Base-by-base conservation (phyloP, 2,113 vertebrate genomes). In the Choloepus hoffmanni region DNA sequence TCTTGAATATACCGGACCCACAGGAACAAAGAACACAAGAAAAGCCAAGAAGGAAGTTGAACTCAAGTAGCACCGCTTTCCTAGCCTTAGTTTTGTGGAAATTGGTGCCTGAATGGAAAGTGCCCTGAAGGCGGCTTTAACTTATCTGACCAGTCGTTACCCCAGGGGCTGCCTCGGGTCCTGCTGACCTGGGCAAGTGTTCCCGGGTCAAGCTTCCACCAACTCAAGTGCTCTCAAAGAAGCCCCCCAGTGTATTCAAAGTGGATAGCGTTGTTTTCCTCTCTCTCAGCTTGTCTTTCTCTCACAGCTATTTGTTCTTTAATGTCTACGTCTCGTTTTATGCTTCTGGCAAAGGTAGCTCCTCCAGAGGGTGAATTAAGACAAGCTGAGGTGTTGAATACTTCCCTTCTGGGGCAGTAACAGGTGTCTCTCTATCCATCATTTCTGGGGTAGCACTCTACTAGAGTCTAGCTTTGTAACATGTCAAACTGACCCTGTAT, bases 81-180 rank as follows among this genome's bases (percentile, higher is more conserved):
- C 92, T 89, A 82, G 43, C 30, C 48, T 93, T 21, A 53, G 33
- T 83, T 72, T 89, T 81, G 53, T 90, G 63, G 36, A 94, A 95
- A 95, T n/a, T 55, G 19, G 23, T 67, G 14, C 58, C 28, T 94
- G 76, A 89, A 13, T 5, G 91, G 63, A 94, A 96, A 96, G 82
- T 90, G 68, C 63, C 89, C 78, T 85, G 53, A 68, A 95, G 82
- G 94, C 14, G 1, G 13, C 72, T 96, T 96, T 96, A 95, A 93
- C 81, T 96, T 95, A 28, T 50, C 43, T 95, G 92, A 92, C 67
- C 72, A 72, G 43, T 67, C 50, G 45, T 93, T 70, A 15, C 76
- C 45, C 45, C 2, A 1, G 43, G 83, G 73, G 89, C 65, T 12
- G 50, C 83, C 90, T 55, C 72, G 16, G 63, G 94, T 92, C 36